Evolutionary conservation across 2,888 invertebrate species (phyloP).

Genomic region (Tromatobia lineatoria): DNA sequence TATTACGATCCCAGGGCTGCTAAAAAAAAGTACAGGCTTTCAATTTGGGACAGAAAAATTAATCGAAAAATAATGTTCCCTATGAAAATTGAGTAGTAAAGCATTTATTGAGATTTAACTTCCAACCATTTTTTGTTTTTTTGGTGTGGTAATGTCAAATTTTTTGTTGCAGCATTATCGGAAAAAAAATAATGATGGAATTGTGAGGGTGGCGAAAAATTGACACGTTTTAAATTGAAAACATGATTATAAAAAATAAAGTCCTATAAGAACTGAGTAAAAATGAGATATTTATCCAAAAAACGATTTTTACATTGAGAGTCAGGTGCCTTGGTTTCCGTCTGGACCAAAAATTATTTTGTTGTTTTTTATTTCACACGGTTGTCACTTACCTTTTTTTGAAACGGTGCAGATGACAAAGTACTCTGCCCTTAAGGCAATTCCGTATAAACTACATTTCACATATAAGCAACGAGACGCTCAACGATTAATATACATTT

Average conservation of each 20-base stretch:
- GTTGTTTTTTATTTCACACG: neutral
- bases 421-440: slow-evolving; percentile 80
- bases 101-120: no score
- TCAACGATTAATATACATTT: slow-evolving; percentile 80
- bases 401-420: slow-evolving; percentile 73
- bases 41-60: neutral
- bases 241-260: no score
- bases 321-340: slow-evolving; percentile 10
- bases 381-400: slow-evolving; percentile 77
- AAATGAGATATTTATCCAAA: slow-evolving; percentile 24
- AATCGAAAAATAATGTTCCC: neutral
- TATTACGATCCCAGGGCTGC: neutral
- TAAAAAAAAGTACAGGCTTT: neutral
- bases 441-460: slow-evolving; percentile 81
- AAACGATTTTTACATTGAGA: neutral
- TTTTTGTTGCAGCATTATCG: no score
- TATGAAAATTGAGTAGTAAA: no score
- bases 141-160: no score
- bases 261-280: neutral
- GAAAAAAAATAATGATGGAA: no score
- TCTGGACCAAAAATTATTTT: neutral
- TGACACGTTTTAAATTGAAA: no score
- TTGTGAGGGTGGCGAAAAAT: no score
- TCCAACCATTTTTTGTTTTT: no score
- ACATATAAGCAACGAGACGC: slow-evolving; percentile 77